Evolutionary conservation across 2,888 invertebrate genomes (phyloP), one percentile per base, ranked within the genome.

Genomic region (Drosophila kanekoi): DNA sequence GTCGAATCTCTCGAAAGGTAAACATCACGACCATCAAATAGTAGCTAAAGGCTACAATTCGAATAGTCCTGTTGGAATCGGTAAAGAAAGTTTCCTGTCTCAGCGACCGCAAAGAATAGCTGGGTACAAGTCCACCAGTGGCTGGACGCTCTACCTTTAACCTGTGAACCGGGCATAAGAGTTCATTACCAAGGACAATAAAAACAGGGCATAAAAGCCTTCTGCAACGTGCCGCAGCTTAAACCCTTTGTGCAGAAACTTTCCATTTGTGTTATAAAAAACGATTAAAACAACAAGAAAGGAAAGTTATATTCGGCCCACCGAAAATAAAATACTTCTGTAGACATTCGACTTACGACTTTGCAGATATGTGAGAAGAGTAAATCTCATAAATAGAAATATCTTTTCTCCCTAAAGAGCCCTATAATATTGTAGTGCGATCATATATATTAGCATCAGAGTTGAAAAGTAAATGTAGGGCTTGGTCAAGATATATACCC

Each of bases 51-150:
- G 9, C 13, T 9, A 18, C 1, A 11, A 20, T 4, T 1, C 0
- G 0, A 6, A 37, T 11, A 1, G 4, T 0, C 16, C 14, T 10
- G 14, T 16, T 8, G 11, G 14, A 3, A 20, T 40, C 28, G 11
- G 6, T 33, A 9, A 77, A 65, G n/a, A 77, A 44, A 0, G 72
- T 56, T 0, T 62, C 14, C 0, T 51, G 32, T 2, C 47, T 43
- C 1, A 76, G 13, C 1, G 23, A 20, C 11, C 32, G 38, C 6
- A 61, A 16, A 3, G 0, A 0, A 23, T 20, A 28, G 9, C 40
- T 52, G 13, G 72, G 40, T 8, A 65, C 4, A 4, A 63, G n/a
- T 6, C 48, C 56, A 11, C 77, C 72, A 1, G 52, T 53, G 4
- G 56, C 37, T 1, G 64, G 9, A 9, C n/a, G 28, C 37, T 77